Percentiles rank a stretch among this genome's conserved stretches.
Evolutionary conservation across 2,113 vertebrate species (phyloP).

Genomic region (Ginglymostoma cirratum): DNA sequence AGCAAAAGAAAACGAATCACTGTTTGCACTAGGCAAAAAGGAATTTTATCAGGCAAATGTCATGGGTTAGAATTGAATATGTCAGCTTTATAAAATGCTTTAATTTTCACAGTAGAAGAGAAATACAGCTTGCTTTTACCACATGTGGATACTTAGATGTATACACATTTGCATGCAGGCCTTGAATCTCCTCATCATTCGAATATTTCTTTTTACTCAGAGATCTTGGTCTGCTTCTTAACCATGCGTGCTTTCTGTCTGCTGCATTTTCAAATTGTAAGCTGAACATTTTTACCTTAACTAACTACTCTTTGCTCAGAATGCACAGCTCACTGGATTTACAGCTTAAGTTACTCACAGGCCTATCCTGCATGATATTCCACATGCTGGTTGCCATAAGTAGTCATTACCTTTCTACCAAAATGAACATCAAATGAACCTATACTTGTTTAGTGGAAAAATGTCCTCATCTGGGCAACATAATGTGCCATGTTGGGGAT

Average conservation of each 20-base stretch:
- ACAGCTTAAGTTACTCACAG: neutral
- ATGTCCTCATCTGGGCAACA: conserved; percentile 9
- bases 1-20: conserved; percentile 62
- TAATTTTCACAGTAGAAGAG: neutral
- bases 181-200: neutral
- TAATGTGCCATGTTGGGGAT: neutral
- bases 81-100: conserved; percentile 54
- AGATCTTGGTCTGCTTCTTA: neutral
- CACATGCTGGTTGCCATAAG: conserved; percentile 7
- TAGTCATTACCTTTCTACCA: conserved; percentile 17
- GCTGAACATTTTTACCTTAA: conserved; percentile 7
- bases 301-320: conserved; percentile 15
- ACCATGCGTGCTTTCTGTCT: neutral
- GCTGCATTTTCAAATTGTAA: neutral
- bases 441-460: conserved; percentile 4
- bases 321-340: conserved; percentile 11
- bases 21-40: conserved; percentile 55
- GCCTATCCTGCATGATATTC: neutral
- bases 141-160: neutral
- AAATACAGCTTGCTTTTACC: conserved; percentile 18
- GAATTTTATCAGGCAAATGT: conserved; percentile 55
- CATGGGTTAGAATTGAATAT: conserved; percentile 62
- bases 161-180: neutral
- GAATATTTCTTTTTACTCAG: neutral
- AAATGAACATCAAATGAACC: neutral